Evolutionary conservation across 1,140 invertebrate species (phyloP), one percentile per base, ranked within the genome.

Genomic region (Condylostylus longicornis): DNA sequence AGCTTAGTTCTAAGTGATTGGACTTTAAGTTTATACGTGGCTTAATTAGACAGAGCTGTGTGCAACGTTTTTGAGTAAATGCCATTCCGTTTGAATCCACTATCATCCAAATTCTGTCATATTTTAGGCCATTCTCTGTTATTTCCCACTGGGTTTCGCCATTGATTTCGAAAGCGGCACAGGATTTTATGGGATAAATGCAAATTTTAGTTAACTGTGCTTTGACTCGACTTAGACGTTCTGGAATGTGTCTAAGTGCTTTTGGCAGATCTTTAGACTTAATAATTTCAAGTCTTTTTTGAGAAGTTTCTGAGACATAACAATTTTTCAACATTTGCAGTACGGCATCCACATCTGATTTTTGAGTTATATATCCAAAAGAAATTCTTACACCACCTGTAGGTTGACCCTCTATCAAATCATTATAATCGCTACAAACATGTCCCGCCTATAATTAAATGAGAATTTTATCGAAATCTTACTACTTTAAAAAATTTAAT

Each of bases 111-210:
- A 83, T 71, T 47, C 91, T 69, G 61, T 97, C 93, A 59, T 82
- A 93, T 49, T 79, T 64, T 13, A 97, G 66, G 2, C 90, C 90
- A 48, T 71, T 75, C 0, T 52, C 42, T 17, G 72, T 74, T 21
- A 93, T 58, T 23, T 65, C 64, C 87, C 89, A 94, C n/a, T 60
- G 61, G n/a, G n/a, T n/a, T 37, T 52, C 35, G n/a, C 46, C 40
- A 37, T 64, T 46, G 31, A 85, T 66, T 57, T 77, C 69, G 44
- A 80, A 81, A 22, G 77, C 73, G 3, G 70, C 83, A 65, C 90
- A 95, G 0, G 91, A 96, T 66, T 98, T 98, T 2, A 97, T 72
- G 2, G 93, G 93, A 66, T 87, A 98, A 32, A 96, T 65, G 52
- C 75, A 82, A 35, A 96, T 76, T 51, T 77, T 65, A 14, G 67